A percentile compares a stretch with the other conserved stretches of the same genome.
phyloP scores from a whole-genome alignment of 1,140 invertebrate species.

The Rhopalosiphum maidis region DNA sequence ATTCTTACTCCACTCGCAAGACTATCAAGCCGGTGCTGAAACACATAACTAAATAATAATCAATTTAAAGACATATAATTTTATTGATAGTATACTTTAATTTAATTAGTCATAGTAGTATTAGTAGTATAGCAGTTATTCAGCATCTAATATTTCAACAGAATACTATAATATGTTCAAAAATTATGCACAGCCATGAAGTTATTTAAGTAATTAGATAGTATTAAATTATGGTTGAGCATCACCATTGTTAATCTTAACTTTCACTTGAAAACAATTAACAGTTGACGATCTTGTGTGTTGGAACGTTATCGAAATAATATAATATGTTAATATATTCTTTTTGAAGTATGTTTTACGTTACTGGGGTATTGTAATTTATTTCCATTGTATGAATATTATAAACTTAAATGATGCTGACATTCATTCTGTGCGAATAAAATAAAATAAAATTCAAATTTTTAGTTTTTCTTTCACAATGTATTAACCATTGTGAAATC shows the following conservation, averaged over 20 bases:
- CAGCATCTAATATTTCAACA: background rate
- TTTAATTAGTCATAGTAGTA: background rate
- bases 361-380: background rate
- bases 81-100: background rate
- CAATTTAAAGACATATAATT: background rate
- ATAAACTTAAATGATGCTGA: background rate
- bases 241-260: constrained; percentile 1
- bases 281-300: background rate
- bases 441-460: background rate
- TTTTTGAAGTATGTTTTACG: background rate
- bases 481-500: background rate
- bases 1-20: background rate
- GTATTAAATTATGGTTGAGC: background rate
- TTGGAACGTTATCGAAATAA: background rate
- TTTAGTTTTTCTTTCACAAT: background rate
- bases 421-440: background rate
- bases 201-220: background rate
- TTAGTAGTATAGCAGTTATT: background rate
- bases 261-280: constrained; percentile 2
- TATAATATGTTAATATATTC: constrained; percentile 2
- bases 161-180: background rate
- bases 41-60: background rate
- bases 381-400: background rate
- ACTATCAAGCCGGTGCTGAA: background rate
- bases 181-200: background rate